Base-by-base conservation (phyloP, 1,140 invertebrate genomes). In the Bombus polaris region DNA sequence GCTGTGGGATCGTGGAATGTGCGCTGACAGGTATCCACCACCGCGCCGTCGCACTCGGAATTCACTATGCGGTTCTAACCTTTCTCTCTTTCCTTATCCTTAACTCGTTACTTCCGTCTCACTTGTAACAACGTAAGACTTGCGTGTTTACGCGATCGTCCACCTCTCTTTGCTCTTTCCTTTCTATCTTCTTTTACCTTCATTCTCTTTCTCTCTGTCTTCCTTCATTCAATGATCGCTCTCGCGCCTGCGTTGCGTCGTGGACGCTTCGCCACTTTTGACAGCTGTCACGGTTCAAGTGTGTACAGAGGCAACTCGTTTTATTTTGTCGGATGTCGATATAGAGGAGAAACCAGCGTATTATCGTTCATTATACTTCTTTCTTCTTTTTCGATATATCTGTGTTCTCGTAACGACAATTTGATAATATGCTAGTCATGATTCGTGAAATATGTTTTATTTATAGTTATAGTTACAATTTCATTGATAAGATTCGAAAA, bases 21-120 rank as follows among this genome's bases (percentile, higher is more conserved):
- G 90, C 90, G 92, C 92, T 93, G 91, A 93, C 93, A 93, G 93
- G 94, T 93, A 93, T 88, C 70, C 87, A 81, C 84, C 87, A 78
- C 88, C 84, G 90, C 91, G 92, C 92, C 91, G 90, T 87, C 91
- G 91, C 93, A 90, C 87, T 93, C 91, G 75, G 89, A 91, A 90
- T 92, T 91, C 79, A 89, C 79, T 72, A 71, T 80, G 77, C 80
- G 79, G 81, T 81, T 87, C 74, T 88, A 85, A 85, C 83, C 85
- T 85, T 78, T 82, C 85, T 65, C 53, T 86, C 59, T 86, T 65
- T 70, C 84, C 72, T 76, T 47, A 59, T 86, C 70, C 76, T 81
- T 65, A 82, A 74, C 81, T 78, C 44, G 44, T 82, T 75, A 53
- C 65, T 70, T 82, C 62, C 74, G 82, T 81, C 72, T 85, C 84